Evolutionary conservation across 2,888 invertebrate species (phyloP).

Genomic region (Phragmatobia fuliginosa): DNA sequence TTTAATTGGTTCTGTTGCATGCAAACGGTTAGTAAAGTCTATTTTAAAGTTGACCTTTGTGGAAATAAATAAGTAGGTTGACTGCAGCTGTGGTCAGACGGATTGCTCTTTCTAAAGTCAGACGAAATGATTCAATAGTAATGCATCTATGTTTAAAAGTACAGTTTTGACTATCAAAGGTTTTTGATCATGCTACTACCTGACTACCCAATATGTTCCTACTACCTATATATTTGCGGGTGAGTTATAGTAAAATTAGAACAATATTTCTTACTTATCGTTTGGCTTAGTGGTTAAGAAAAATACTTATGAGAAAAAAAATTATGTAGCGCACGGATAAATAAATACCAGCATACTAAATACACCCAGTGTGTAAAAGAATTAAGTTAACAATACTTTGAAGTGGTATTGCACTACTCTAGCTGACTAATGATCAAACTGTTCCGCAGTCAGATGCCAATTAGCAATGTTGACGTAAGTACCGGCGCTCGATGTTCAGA

Average conservation of each 20-base stretch:
- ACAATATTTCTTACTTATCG: too few relatives aligned
- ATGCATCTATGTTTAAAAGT: too few relatives aligned
- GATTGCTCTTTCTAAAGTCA: not conserved
- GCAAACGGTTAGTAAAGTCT: not conserved
- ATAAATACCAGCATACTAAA: not conserved
- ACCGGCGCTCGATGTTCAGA: slow-evolving; percentile 40
- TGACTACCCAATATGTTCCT: too few relatives aligned
- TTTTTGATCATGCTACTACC: too few relatives aligned
- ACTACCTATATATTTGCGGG: too few relatives aligned
- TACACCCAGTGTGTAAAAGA: slow-evolving; percentile 15
- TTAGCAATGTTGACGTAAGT: slow-evolving; percentile 60
- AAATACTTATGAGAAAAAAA: too few relatives aligned
- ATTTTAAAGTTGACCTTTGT: not conserved
- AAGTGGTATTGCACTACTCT: slow-evolving; percentile 28
- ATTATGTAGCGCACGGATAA: too few relatives aligned
- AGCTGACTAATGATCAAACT: slow-evolving; percentile 52
- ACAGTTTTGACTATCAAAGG: too few relatives aligned
- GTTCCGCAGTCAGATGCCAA: slow-evolving; percentile 57
- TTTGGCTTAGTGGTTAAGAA: too few relatives aligned
- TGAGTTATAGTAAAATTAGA: too few relatives aligned
- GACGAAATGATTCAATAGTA: too few relatives aligned
- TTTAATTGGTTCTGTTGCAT: not conserved
- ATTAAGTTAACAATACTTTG: slow-evolving; percentile 23
- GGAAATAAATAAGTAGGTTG: not conserved
- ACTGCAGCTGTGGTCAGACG: not conserved